phyloP scores from a whole-genome alignment of 2,797 vertebrate genomes.

The Garrulus glandarius region DNA sequence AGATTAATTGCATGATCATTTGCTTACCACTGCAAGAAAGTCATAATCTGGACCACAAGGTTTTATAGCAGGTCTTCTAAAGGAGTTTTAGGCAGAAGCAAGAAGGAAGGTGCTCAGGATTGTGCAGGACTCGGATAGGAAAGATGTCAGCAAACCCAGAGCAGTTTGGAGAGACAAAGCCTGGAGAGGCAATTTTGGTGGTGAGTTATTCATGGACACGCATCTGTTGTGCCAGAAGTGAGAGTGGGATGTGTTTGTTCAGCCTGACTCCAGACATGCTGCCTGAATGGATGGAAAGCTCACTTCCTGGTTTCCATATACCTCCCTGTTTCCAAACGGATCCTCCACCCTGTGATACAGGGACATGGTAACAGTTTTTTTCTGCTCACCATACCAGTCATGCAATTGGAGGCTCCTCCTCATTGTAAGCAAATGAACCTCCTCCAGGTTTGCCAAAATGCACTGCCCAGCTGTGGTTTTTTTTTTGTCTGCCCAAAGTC shows the following conservation, averaged over 20 bases:
- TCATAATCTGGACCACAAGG: background rate
- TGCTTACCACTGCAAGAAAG: background rate
- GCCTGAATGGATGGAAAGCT: background rate
- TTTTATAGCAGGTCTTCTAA: background rate
- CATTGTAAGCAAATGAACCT: background rate
- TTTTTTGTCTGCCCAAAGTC: background rate
- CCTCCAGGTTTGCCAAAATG: background rate
- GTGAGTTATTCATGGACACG: background rate
- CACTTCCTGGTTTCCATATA: background rate
- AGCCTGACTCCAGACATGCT: background rate
- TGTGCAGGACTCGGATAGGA: background rate
- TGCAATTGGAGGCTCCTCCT: background rate
- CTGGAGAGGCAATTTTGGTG: background rate
- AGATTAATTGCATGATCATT: background rate
- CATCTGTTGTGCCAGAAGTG: background rate
- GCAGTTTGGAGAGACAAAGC: background rate
- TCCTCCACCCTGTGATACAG: background rate
- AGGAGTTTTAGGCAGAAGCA: background rate
- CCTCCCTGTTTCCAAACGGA: conserved; percentile 6
- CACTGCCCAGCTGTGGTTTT: background rate
- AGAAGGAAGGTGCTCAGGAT: background rate
- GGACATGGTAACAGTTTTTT: background rate
- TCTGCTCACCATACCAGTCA: background rate
- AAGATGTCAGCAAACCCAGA: background rate
- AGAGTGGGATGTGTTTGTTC: conserved; percentile 17